Percentiles rank a stretch among this genome's conserved stretches.
Evolutionary conservation across 2,113 vertebrate genomes (phyloP).

Genomic region (Forbesichthys agassizii): DNA sequence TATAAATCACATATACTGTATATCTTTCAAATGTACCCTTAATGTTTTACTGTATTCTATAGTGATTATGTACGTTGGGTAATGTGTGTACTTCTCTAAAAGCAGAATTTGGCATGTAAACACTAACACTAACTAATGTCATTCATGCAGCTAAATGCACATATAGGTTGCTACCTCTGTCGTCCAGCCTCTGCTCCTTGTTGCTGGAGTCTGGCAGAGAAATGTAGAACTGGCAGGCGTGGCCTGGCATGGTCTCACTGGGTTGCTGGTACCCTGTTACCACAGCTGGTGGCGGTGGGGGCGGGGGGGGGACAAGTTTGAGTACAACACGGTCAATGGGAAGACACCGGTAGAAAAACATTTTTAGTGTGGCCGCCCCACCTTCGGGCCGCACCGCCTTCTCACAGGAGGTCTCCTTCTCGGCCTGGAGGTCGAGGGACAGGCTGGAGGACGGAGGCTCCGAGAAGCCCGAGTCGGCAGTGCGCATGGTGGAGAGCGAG

Average conservation of each 20-base stretch:
- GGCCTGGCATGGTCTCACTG: constrained; percentile 77
- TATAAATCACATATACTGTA: too few relatives aligned
- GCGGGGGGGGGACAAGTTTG: not conserved
- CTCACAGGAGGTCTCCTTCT: constrained; percentile 88
- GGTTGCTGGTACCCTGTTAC: constrained; percentile 94
- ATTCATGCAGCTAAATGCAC: not conserved
- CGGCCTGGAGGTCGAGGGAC: constrained; percentile 73
- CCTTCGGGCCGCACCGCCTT: constrained; percentile 91
- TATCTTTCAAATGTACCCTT: too few relatives aligned
- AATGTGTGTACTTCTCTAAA: too few relatives aligned
- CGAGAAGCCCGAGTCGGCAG: constrained; percentile 84
- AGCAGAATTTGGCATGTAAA: too few relatives aligned
- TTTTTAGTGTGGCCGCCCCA: constrained; percentile 40
- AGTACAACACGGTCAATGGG: not conserved
- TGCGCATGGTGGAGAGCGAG: constrained; percentile 73
- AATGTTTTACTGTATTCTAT: too few relatives aligned
- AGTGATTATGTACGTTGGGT: too few relatives aligned
- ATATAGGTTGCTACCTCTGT: constrained; percentile 82
- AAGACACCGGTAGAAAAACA: not conserved
- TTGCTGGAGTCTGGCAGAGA: constrained; percentile 82
- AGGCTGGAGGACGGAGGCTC: constrained; percentile 73
- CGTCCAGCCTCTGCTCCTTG: constrained; percentile 91
- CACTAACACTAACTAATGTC: too few relatives aligned
- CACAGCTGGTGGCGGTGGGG: constrained; percentile 76
- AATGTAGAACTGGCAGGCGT: constrained; percentile 89